Percentiles rank a stretch among this genome's conserved stretches.
phyloP scores from a whole-genome alignment of 2,888 invertebrate genomes.

The Habroteleia sp. region DNA sequence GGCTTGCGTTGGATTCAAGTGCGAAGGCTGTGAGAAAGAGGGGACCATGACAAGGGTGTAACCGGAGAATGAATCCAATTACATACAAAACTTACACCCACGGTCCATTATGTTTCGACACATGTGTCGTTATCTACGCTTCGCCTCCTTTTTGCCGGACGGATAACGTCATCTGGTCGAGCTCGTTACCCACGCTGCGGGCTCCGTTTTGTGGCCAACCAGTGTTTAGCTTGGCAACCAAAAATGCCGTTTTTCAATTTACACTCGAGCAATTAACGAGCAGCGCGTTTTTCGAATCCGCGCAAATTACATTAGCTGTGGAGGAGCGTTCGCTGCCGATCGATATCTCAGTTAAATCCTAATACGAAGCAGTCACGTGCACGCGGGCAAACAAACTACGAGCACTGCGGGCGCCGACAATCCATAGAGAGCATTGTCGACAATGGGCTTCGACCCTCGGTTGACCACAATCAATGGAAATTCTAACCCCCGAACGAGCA shows the following conservation, averaged over 20 bases:
- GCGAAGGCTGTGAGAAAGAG: slow-evolving; percentile 21
- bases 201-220: too few relatives aligned
- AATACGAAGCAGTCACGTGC: slow-evolving; percentile 77
- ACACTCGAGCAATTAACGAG: slow-evolving; percentile 44
- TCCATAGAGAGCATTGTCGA: slow-evolving; percentile 64
- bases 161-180: slow-evolving; percentile 28
- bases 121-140: slow-evolving; percentile 43
- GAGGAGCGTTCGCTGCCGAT: slow-evolving; percentile 53
- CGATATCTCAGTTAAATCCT: slow-evolving; percentile 71
- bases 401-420: slow-evolving; percentile 67
- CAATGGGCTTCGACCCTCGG: slow-evolving; percentile 69
- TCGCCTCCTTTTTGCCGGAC: slow-evolving; percentile 5
- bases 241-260: too few relatives aligned
- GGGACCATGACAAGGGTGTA: slow-evolving; percentile 59
- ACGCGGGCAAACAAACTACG: slow-evolving; percentile 70
- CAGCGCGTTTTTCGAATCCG: slow-evolving; percentile 46
- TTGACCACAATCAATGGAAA: slow-evolving; percentile 72
- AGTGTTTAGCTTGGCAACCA: too few relatives aligned
- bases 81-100: slow-evolving; percentile 76
- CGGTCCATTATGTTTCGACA: slow-evolving; percentile 73
- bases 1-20: slow-evolving; percentile 14
- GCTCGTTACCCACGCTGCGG: too few relatives aligned
- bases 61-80: slow-evolving; percentile 77
- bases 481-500: slow-evolving; percentile 65
- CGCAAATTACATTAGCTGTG: slow-evolving; percentile 47